Evolutionary conservation across 2,888 invertebrate genomes (phyloP).

Genomic region (Litoditis marina): DNA sequence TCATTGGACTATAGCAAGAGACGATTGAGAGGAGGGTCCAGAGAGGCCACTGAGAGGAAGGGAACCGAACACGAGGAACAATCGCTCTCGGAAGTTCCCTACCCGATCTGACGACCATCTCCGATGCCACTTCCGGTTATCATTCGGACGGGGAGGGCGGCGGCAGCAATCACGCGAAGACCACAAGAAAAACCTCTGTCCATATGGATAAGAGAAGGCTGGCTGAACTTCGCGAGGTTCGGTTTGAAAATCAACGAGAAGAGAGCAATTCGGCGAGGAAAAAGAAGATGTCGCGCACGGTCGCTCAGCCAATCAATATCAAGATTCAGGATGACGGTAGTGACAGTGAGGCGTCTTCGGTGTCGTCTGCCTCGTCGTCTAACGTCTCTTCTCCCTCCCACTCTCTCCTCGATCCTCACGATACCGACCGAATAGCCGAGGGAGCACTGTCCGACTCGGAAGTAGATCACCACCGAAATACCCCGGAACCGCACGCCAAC

Average conservation of each 20-base stretch:
- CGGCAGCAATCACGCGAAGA: background rate
- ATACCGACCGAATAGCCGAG: constrained; percentile 44
- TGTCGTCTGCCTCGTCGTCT: constrained; percentile 33
- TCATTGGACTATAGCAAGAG: background rate
- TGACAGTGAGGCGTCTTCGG: constrained; percentile 35
- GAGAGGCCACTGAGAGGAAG: too few species aligned
- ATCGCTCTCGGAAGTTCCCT: background rate
- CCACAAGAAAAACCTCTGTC: too few species aligned
- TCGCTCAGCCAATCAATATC: constrained; percentile 29
- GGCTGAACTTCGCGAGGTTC: too few species aligned
- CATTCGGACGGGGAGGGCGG: too few species aligned
- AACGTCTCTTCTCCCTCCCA: constrained; percentile 39
- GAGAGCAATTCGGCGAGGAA: too few species aligned
- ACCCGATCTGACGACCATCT: too few species aligned
- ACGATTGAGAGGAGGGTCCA: too few species aligned
- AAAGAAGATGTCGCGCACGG: constrained; percentile 11
- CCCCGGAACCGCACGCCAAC: constrained; percentile 66
- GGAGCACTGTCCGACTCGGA: constrained; percentile 59
- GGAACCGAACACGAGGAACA: background rate
- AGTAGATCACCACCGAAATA: constrained; percentile 67
- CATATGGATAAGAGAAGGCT: too few species aligned
- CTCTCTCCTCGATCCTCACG: constrained; percentile 30
- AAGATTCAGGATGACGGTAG: constrained; percentile 26
- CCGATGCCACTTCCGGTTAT: too few species aligned
- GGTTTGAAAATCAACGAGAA: too few species aligned